These are phyloP conservation scores for Philopotamus ludificatus DNA, from an alignment of 1,140 invertebrate genomes.

Conservation along the genomic window DNA sequence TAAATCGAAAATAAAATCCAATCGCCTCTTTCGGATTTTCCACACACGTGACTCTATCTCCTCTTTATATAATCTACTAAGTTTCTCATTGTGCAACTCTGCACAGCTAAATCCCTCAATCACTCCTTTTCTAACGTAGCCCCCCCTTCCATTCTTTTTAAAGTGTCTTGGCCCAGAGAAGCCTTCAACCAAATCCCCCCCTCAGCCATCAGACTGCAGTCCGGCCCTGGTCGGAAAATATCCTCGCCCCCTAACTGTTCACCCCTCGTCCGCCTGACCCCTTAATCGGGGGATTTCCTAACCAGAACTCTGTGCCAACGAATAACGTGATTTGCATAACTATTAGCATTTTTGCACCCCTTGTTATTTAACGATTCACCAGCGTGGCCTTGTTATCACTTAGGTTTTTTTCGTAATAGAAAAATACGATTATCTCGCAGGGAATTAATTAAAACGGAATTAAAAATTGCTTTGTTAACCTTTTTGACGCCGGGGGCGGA, in stretches of 20 bases:
- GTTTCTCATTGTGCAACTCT: not conserved
- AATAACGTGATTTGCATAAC: constrained; percentile 26
- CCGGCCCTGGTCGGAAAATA: not conserved
- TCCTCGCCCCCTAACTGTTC: not conserved
- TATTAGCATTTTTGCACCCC: constrained; percentile 11
- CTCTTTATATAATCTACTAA: too few species aligned
- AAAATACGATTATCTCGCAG: too few species aligned
- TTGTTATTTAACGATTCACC: not conserved
- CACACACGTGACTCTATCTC: too few species aligned
- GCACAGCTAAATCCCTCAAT: constrained; percentile 5
- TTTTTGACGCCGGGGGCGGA: too few species aligned
- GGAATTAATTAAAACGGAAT: too few species aligned
- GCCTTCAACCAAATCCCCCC: not conserved
- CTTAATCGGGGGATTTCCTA: constrained; percentile 6
- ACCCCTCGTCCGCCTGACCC: constrained; percentile 8
- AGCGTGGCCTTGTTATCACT: not conserved
- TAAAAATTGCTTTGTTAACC: too few species aligned
- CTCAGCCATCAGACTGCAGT: constrained; percentile 7
- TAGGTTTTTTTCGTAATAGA: not conserved
- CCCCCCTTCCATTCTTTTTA: not conserved
- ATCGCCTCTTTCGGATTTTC: too few species aligned
- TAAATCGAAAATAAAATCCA: too few species aligned
- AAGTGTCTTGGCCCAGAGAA: constrained; percentile 1
- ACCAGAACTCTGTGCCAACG: constrained; percentile 17
- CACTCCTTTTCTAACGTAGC: not conserved